Evolutionary conservation across 92 coral and sea anemone genomes (phyloP).

Genomic region (Virgularia gustaviana): DNA sequence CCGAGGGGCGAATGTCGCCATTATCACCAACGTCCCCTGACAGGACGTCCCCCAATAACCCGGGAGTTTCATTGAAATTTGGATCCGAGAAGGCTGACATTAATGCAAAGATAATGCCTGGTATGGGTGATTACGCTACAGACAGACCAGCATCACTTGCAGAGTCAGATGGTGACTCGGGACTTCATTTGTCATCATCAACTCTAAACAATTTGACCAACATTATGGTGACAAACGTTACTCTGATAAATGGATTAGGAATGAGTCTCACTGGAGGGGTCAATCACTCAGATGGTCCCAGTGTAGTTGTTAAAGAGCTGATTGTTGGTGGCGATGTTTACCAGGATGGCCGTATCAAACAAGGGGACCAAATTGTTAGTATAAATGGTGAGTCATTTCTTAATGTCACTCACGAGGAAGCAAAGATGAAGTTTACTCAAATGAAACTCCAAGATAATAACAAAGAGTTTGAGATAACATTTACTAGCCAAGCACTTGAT

Average conservation of each 20-base stretch:
- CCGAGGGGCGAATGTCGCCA: constrained; percentile 93
- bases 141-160: constrained; percentile 75
- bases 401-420: constrained; percentile 96
- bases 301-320: constrained; percentile 71
- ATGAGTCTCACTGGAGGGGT: constrained; percentile 90
- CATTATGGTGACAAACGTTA: constrained; percentile 65
- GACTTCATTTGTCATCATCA: constrained; percentile 90
- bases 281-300: constrained; percentile 91
- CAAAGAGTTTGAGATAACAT: constrained; percentile 18
- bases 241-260: constrained; percentile 74
- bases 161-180: constrained; percentile 87
- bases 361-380: constrained; percentile 80
- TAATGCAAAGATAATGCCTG: constrained; percentile 23
- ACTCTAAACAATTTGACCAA: constrained; percentile 83
- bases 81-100: background rate
- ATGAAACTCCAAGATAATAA: constrained; percentile 64
- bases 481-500: background rate
- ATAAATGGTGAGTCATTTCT: constrained; percentile 90
- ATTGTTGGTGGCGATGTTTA: constrained; percentile 88
- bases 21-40: constrained; percentile 81
- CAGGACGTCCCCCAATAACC: constrained; percentile 10
- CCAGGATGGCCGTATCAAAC: constrained; percentile 68
- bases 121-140: constrained; percentile 58
- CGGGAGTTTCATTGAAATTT: constrained; percentile 17
- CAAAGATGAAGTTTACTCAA: constrained; percentile 85